These are phyloP conservation scores for Patella caerulea DNA, from an alignment of 2,888 invertebrate species.

Conservation along the genomic window DNA sequence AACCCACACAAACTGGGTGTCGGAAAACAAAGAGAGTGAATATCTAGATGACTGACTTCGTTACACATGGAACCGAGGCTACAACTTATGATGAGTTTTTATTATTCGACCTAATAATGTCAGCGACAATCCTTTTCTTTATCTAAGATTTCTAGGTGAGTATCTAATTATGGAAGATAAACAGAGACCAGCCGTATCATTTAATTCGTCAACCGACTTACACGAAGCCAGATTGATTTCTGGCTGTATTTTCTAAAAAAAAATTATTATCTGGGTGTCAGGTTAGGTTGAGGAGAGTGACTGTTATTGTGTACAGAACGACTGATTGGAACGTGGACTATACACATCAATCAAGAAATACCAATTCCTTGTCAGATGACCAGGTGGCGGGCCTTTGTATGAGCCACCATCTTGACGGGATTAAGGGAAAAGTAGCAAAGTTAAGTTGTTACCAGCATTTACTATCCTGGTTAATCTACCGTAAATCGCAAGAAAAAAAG, in stretches of 20 bases:
- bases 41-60: too few species aligned
- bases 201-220: neutral
- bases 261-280: neutral
- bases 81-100: too few species aligned
- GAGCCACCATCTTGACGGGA: neutral
- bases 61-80: too few species aligned
- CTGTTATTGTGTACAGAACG: neutral
- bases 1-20: too few species aligned
- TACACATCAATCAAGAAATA: slow-evolving; percentile 8
- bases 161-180: slow-evolving; percentile 4
- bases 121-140: neutral
- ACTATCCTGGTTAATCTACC: neutral
- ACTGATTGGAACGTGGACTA: neutral
- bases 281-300: neutral
- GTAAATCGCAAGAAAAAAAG: neutral
- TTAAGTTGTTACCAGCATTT: neutral
- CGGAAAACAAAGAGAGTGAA: too few species aligned
- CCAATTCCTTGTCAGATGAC: slow-evolving; percentile 12
- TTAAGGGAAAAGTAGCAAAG: neutral
- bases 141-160: neutral
- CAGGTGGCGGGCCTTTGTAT: slow-evolving; percentile 15
- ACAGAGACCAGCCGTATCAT: neutral
- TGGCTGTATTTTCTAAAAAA: neutral
- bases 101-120: too few species aligned
- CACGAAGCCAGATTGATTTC: slow-evolving; percentile 7